Base-by-base conservation (phyloP, 2,113 vertebrate genomes). In the Pelusios castaneus region DNA sequence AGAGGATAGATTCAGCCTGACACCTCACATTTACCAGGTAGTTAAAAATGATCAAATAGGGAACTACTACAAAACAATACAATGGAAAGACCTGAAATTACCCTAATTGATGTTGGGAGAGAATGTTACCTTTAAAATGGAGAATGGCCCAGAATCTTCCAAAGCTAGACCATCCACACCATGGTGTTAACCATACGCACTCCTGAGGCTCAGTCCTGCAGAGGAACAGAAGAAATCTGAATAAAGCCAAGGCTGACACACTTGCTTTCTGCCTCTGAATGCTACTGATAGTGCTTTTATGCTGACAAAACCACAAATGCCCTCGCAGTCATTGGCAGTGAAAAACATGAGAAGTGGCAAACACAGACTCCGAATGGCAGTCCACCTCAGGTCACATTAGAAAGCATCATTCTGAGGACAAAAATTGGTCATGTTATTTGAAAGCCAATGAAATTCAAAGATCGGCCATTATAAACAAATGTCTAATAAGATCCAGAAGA, bases 361-460 rank as follows among this genome's bases (percentile, higher is more conserved):
- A 94, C 4, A 89, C 89, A 56, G 0, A 0, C 19, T 67, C 19
- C 0, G 0, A 52, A 1, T 56, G 84, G 63, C 5, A 52, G 49
- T 52, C 11, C 34, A 63, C 55, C 45, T 51, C 55, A 79, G 90
- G 82, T 7, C 38, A 54, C 22, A 78, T 51, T 51, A 67, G 6
- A 87, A 76, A 63, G 1, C 75, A 38, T 6, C 78, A 7, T 78
- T 85, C 49, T 55, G 60, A 38, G 38, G 45, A 89, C 81, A 87
- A 80, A 81, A 73, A 55, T 75, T 73, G 51, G 51, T 60, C 34
- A 6, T 22, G 19, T 55, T 70, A 16, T 88, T 73, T 81, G 31
- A 51, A 73, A 73, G 60, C 24, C n/a, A 56, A 16, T 3, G 63
- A 56, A 27, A 60, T 85, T 80, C 25, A 41, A 6, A 51, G 77